Base-by-base conservation (phyloP, 2,888 invertebrate genomes). In the Hipparchia sbordonii region DNA sequence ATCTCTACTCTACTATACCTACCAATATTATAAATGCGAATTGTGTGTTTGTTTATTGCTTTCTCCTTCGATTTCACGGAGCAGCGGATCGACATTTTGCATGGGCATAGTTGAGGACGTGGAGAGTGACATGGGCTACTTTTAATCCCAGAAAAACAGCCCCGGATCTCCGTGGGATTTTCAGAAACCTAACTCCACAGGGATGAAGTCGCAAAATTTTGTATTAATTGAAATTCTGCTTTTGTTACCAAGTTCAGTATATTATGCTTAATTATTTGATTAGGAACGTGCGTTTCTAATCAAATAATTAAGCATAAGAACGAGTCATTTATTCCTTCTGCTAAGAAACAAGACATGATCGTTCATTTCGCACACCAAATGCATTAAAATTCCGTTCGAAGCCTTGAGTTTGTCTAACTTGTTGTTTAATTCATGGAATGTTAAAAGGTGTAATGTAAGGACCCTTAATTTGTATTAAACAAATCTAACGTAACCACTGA, bases 351-450 rank as follows among this genome's bases (percentile, higher is more conserved):
- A 33, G 51, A 65, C 52, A 33, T 13, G 8, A 65, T 52, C 51
- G 54, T 12, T 65, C 13, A 68, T 68, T 68, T 9, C n/a, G 33
- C 33, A 23, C 33, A 12, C 9, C 46, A 60, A 33, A 63, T 56
- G 54, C n/a, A 66, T 75, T 73, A 71, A 45, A 48, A 71, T 72
- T 72, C 71, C 59, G 33, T 56, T 51, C 71, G 62, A 12, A 56
- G 23, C 39, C 68, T 56, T 45, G 51, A 23, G 33, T 54, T 62
- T 74, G 72, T 59, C 72, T 56, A 75, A 69, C 59, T 45, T 57
- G 62, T 71, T 74, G 75, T 65, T 75, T 71, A 70, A 69, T 76
- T 77, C 72, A 74, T 74, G 72, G 67, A 68, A 74, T 71, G 65
- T 63, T 63, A 71, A 67, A 70, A 74, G 72, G 72, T 75, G 74